Base-by-base conservation (phyloP, 2,113 vertebrate genomes). In the Beaufortia kweichowensis region DNA sequence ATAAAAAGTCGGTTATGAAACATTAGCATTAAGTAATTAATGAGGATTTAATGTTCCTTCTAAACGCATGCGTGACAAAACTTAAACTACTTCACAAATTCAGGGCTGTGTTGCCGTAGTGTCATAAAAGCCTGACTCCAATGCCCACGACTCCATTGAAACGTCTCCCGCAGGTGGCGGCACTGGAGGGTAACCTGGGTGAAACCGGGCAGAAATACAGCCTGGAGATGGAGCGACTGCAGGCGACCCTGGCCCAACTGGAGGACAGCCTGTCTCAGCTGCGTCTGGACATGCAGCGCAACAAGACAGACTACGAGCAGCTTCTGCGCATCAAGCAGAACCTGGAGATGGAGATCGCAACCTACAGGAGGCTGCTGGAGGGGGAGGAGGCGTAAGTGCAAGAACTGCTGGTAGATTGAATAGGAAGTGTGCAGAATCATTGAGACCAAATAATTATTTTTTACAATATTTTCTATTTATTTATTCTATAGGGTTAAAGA, bases 261-360 rank as follows among this genome's bases (percentile, higher is more conserved):
- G 92, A 94, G 87, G 91, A 91, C 0, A 87, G 90, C 79, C 87
- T 93, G 24, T 89, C 90, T 1, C 89, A 91, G 84, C 91, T 94
- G 75, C 75, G 90, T n/a, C 85, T 91, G 39, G 93, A 93, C 79
- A 91, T 92, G 90, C 90, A 93, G 84, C 90, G 90, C 81, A 92
- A 87, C 85, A 90, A 91, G 79, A 90, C 88, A 6, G 92, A 93
- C 82, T 94, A 94, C 3, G 89, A 93, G 79, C 91, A 93, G 81
- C 91, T 94, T 19, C 90, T 94, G 56, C 90, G 90, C 80, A 89
- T 92, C 85, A 94, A 94, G 81, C 92, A 91, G 86, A 93, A 89
- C 82, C 89, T 94, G 84, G 92, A 94, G 79, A 88, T 93, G 87
- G 93, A 94, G 86, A 94, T 94, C 3, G 92, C 93, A 55, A 93